These are phyloP conservation scores for Leptatherina wallacei DNA, from an alignment of 2,797 vertebrate species.

Conservation along the genomic window DNA sequence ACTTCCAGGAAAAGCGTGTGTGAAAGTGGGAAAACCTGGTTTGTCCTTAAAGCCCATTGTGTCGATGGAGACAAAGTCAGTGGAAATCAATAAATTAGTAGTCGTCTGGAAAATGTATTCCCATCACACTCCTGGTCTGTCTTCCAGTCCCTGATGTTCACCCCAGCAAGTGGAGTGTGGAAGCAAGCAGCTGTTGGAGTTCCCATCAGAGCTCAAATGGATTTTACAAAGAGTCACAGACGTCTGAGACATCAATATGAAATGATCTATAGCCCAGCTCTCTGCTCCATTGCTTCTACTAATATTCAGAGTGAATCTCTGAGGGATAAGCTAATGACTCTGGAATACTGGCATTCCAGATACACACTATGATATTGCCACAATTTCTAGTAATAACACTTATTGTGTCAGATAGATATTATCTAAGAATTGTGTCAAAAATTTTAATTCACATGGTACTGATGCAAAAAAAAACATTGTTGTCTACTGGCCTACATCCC, in stretches of 20 bases:
- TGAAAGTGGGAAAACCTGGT: conserved; percentile 27
- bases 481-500: too few species aligned
- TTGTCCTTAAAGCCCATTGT: conserved; percentile 49
- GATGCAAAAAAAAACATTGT: too few species aligned
- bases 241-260: conserved; percentile 61
- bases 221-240: conserved; percentile 35
- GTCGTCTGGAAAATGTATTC: conserved; percentile 52
- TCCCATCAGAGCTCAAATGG: conserved; percentile 68
- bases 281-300: conserved; percentile 18
- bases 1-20: conserved; percentile 45
- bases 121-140: conserved; percentile 36
- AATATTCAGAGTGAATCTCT: conserved; percentile 28
- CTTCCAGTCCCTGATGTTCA: conserved; percentile 39
- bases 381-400: background rate
- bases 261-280: conserved; percentile 47
- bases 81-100: conserved; percentile 67
- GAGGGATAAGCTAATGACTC: background rate
- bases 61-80: conserved; percentile 64
- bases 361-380: background rate
- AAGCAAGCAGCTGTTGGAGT: conserved; percentile 76
- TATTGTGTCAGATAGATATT: background rate
- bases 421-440: background rate
- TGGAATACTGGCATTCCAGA: background rate
- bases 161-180: conserved; percentile 51
- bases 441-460: background rate